Evolutionary conservation across 1,140 invertebrate genomes (phyloP), one percentile per base, ranked within the genome.

Genomic region (Drosophila lowei): DNA sequence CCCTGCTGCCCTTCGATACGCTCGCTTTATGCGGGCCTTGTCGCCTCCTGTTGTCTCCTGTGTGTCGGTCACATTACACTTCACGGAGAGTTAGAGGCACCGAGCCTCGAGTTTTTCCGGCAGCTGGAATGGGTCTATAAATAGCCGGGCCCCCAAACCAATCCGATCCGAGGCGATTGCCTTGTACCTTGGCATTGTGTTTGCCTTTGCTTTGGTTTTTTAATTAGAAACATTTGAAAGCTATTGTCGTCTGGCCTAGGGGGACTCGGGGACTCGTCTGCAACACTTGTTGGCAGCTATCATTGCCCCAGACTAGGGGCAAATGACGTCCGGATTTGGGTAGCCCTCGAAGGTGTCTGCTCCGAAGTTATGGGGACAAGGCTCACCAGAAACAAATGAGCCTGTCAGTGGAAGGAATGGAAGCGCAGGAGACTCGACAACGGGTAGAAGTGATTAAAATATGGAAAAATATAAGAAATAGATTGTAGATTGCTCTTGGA

Each of bases 211-310:
- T 54, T 60, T 13, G 42, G 62, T 81, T 81, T 86, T 86, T 85
- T 85, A 85, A 85, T 85, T 81, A 86, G 81, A 86, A 85, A 85
- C 81, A 85, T 85, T 85, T 75, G 81, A 85, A 86, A 85, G 81
- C 81, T 65, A 85, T 85, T 85, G 81, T 81, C 70, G 71, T 66
- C 48, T 72, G 59, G 28, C 34, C 23, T 43, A 28, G 43, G 48
- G 72, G 38, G 48, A 50, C 46, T 43, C 7, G 7, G 13, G 8
- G 7, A 18, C 9, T 5, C 11, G 15, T 15, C n/a, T 6, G 8
- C 60, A 86, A 75, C 81, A 86, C 81, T 86, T 86, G 81, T 88
- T 86, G 62, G 64, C 16, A 81, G 74, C 81, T 72, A 86, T 86
- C 81, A 86, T 76, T 77, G 78, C 60, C 68, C 52, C 42, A 53